phyloP scores from a whole-genome alignment of 2,888 invertebrate genomes.

The Anthrax anthrax region DNA sequence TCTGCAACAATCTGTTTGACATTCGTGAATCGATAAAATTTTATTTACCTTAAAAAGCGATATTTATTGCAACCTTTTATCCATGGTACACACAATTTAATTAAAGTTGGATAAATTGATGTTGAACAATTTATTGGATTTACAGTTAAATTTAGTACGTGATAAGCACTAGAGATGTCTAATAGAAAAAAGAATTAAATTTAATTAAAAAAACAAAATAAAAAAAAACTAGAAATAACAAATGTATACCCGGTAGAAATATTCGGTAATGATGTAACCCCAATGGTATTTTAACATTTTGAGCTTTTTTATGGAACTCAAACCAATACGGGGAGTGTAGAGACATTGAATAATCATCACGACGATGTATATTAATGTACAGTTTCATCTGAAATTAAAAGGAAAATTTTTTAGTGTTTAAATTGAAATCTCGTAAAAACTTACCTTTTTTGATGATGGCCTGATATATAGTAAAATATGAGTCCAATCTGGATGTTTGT shows the following conservation, averaged over 20 bases:
- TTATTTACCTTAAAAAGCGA: conserved; percentile 44
- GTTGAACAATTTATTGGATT: conserved; percentile 39
- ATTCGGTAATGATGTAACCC: no score
- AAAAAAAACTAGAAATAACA: no score
- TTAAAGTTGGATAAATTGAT: conserved; percentile 41
- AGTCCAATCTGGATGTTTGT: conserved; percentile 42
- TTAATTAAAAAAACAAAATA: neutral
- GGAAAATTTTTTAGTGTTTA: no score
- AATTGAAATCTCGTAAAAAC: conserved; percentile 4
- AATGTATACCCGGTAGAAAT: neutral
- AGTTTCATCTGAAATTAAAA: conserved; percentile 38
- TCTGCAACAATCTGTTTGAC: no score
- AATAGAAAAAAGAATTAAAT: conserved; percentile 2
- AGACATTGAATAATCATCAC: conserved; percentile 26
- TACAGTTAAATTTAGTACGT: conserved; percentile 44
- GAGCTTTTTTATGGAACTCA: no score
- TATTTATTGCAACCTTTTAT: conserved; percentile 44
- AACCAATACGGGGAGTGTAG: no score
- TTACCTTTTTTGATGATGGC: conserved; percentile 44
- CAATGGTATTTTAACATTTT: no score
- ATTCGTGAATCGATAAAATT: no score
- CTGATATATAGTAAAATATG: conserved; percentile 57
- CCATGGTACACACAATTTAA: conserved; percentile 52
- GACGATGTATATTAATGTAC: conserved; percentile 48
- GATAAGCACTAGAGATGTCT: conserved; percentile 42